A percentile compares a stretch with the other conserved stretches of the same genome.
These are phyloP conservation scores for Biston betularia DNA, from an alignment of 2,888 invertebrate species.

Conservation along the genomic window DNA sequence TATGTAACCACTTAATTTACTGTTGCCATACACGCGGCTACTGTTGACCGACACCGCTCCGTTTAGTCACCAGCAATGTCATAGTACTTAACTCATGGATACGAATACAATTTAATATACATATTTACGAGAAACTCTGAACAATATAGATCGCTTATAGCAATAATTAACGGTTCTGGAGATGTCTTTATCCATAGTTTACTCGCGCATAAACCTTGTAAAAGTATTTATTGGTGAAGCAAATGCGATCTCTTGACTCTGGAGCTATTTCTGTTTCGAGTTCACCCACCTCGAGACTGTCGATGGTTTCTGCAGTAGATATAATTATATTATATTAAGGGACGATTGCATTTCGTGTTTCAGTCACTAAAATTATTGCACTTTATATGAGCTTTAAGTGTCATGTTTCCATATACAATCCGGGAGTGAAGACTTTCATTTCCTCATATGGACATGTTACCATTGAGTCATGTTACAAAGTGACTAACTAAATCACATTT, in stretches of 20 bases:
- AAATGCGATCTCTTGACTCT: constrained; percentile 62
- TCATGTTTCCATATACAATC: constrained; percentile 30
- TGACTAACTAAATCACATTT: constrained; percentile 27
- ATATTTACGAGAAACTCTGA: background rate
- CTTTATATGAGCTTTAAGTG: constrained; percentile 17
- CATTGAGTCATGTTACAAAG: constrained; percentile 31
- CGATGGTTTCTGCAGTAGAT: constrained; percentile 64
- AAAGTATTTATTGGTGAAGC: constrained; percentile 52
- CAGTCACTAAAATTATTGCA: constrained; percentile 30
- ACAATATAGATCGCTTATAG: constrained; percentile 15
- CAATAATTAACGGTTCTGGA: constrained; percentile 23
- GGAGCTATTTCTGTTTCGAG: constrained; percentile 74
- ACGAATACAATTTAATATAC: constrained; percentile 15
- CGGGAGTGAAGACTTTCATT: constrained; percentile 16
- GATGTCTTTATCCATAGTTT: constrained; percentile 39
- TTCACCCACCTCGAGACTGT: constrained; percentile 73
- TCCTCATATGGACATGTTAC: constrained; percentile 28
- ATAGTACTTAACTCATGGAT: constrained; percentile 30
- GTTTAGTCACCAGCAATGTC: constrained; percentile 32
- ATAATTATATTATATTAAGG: constrained; percentile 18
- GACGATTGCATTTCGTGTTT: constrained; percentile 23
- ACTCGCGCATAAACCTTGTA: constrained; percentile 57
- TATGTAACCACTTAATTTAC: constrained; percentile 77
- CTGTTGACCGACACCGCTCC: constrained; percentile 27
- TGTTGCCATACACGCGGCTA: constrained; percentile 72